phyloP scores from a whole-genome alignment of 2,113 vertebrate genomes.

The Callaeas wilsoni region DNA sequence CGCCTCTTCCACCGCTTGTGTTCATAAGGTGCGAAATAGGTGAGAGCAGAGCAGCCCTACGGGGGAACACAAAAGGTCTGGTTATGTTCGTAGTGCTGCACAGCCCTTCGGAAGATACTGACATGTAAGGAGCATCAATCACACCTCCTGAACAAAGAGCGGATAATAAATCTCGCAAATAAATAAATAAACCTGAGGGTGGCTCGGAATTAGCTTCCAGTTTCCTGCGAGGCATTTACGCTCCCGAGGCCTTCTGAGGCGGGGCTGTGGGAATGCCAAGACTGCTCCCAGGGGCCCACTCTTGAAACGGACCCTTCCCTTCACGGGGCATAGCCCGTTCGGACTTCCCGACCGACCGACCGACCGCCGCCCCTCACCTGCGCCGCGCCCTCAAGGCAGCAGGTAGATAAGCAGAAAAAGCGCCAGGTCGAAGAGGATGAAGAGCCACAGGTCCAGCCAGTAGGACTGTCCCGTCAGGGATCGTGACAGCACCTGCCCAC shows the following conservation, averaged over 20 bases:
- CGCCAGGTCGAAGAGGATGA: constrained; percentile 79
- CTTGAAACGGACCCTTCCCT: not conserved
- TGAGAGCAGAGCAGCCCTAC: not conserved
- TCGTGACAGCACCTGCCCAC: not conserved
- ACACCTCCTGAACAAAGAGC: not conserved
- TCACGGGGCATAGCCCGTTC: no score
- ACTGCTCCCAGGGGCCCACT: not conserved
- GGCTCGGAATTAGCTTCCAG: not conserved
- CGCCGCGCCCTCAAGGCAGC: constrained; percentile 60
- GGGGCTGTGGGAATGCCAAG: not conserved
- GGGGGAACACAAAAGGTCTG: not conserved
- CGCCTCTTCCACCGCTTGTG: not conserved
- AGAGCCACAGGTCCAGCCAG: constrained; percentile 89
- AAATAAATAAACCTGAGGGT: not conserved
- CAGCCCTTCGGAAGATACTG: no score
- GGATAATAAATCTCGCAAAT: no score
- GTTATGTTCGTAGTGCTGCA: not conserved
- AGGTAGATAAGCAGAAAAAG: constrained; percentile 82
- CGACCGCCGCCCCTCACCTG: not conserved
- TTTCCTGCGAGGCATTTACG: not conserved
- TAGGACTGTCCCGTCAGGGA: constrained; percentile 78
- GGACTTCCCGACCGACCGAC: not conserved
- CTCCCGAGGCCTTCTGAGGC: not conserved
- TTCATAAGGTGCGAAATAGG: not conserved
- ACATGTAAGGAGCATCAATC: not conserved